Percentiles rank a stretch among this genome's conserved stretches.
Evolutionary conservation across 2,888 invertebrate genomes (phyloP).

Genomic region (Tuberolachnus salignus): DNA sequence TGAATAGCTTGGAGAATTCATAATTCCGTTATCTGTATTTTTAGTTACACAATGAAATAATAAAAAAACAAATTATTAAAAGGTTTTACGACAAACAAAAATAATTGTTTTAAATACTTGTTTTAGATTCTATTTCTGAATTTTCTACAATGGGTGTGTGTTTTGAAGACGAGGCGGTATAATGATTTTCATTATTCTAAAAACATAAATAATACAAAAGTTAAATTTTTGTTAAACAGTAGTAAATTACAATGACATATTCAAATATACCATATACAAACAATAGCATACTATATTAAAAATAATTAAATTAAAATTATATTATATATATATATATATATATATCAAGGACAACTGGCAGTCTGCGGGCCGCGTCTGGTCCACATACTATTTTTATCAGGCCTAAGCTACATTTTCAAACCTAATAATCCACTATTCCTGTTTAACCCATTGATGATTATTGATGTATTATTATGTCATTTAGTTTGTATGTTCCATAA

Average conservation of each 20-base stretch:
- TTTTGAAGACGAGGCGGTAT: conserved; percentile 9
- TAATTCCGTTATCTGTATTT: not conserved
- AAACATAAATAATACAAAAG: not conserved
- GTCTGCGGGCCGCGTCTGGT: no score
- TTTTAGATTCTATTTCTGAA: conserved; percentile 6
- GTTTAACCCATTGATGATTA: no score
- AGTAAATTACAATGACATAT: no score
- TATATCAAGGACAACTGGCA: not conserved
- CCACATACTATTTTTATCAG: no score
- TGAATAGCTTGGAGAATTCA: not conserved
- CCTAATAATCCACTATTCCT: no score
- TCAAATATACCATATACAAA: not conserved
- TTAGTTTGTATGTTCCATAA: no score
- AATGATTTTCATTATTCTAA: conserved; percentile 33
- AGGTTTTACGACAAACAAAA: not conserved
- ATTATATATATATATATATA: not conserved
- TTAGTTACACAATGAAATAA: not conserved
- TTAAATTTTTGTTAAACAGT: not conserved
- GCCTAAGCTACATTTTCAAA: no score
- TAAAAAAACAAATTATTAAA: not conserved
- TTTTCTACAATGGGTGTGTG: conserved; percentile 7
- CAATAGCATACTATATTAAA: not conserved
- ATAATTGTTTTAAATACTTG: conserved; percentile 19
- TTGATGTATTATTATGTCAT: no score
- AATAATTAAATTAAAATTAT: not conserved